phyloP scores from a whole-genome alignment of 35 echinoderm and acorn worm species.

The Stichopus chloronotus region DNA sequence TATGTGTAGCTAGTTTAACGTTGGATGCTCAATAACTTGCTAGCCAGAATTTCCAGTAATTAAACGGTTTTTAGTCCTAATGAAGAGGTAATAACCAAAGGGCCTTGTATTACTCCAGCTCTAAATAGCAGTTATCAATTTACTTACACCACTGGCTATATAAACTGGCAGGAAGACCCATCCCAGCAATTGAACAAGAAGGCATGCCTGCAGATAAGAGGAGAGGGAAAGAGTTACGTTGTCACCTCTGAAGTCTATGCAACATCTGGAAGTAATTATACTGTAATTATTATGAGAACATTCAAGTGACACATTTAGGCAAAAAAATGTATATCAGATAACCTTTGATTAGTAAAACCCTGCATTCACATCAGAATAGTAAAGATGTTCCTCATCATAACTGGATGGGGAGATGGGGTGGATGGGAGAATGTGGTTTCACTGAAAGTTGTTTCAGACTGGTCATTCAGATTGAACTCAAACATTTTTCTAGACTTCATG shows the following conservation, averaged over 20 bases:
- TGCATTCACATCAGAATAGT: too few species aligned
- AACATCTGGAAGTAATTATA: background rate
- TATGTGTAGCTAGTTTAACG: too few species aligned
- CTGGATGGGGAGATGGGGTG: too few species aligned
- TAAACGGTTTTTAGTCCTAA: too few species aligned
- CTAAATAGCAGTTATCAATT: slow-evolving; percentile 7
- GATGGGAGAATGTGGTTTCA: too few species aligned
- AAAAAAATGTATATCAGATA: background rate
- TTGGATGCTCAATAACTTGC: too few species aligned
- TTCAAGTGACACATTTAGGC: background rate
- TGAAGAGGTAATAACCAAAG: background rate
- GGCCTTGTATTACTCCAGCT: background rate
- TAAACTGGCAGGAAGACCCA: slow-evolving; percentile 93
- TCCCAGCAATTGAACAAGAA: slow-evolving; percentile 75
- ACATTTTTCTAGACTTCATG: too few species aligned
- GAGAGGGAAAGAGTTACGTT: background rate
- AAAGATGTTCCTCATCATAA: too few species aligned
- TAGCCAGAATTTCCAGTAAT: too few species aligned
- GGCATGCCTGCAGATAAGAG: slow-evolving; percentile 56
- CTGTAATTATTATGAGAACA: background rate
- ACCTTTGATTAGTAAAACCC: background rate
- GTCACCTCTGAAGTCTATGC: background rate
- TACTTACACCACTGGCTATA: slow-evolving; percentile 86
- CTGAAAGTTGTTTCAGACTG: too few species aligned
- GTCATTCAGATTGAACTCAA: too few species aligned